phyloP scores from a whole-genome alignment of 2,113 vertebrate genomes.

The Xenopus laevis region DNA sequence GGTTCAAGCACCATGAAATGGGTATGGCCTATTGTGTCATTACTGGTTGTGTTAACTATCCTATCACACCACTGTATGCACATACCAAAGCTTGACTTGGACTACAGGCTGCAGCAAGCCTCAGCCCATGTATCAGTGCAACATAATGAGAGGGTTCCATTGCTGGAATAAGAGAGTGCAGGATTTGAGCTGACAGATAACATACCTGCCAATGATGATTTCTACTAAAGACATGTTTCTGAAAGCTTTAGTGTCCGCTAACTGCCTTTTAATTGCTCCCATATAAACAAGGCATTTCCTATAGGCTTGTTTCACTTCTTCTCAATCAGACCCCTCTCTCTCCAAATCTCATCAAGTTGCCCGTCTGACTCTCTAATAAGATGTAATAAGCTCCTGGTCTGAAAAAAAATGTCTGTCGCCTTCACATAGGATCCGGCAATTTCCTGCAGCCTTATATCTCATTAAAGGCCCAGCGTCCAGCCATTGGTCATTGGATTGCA shows the following conservation, averaged over 20 bases:
- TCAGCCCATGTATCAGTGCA: constrained; percentile 29
- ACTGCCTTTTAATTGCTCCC: constrained; percentile 44
- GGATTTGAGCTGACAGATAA: constrained; percentile 43
- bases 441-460: constrained; percentile 25
- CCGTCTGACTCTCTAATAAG: constrained; percentile 40
- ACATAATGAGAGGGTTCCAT: constrained; percentile 7
- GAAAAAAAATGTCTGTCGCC: constrained; percentile 7
- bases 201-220: constrained; percentile 34
- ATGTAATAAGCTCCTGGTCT: constrained; percentile 35
- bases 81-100: constrained; percentile 4
- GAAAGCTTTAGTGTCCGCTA: constrained; percentile 39
- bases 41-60: too few relatives aligned
- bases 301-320: constrained; percentile 27
- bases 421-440: constrained; percentile 8
- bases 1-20: too few relatives aligned
- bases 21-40: too few relatives aligned
- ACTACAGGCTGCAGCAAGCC: constrained; percentile 13
- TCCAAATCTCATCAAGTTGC: constrained; percentile 14
- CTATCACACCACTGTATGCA: too few relatives aligned
- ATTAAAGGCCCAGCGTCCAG: constrained; percentile 29
- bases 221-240: constrained; percentile 42
- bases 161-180: constrained; percentile 22
- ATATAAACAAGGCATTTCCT: constrained; percentile 45
- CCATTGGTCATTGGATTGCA: constrained; percentile 10
- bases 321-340: constrained; percentile 11